Percentiles rank a stretch among this genome's conserved stretches.
Conservation (phyloP, 2,113 vertebrate species). For the Heterotilapia buettikoferi region DNA sequence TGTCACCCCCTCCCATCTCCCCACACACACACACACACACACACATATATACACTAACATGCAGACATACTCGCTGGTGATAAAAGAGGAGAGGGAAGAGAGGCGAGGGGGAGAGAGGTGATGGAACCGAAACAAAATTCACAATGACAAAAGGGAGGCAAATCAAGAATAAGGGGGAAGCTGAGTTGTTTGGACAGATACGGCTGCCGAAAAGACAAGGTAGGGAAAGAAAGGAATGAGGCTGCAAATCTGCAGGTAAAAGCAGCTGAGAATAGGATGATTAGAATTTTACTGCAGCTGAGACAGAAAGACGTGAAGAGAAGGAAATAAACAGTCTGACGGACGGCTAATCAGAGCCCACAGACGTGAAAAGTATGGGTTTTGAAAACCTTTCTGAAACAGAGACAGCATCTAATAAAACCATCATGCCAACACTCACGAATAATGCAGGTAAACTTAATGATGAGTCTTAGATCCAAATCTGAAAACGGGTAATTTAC, state of each 20-base stretch:
- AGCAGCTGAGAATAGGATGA: background rate
- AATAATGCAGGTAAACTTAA: background rate
- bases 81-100: background rate
- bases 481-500: background rate
- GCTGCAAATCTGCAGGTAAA: background rate
- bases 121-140: conserved; percentile 40
- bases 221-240: background rate
- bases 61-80: background rate
- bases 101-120: background rate
- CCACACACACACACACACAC: background rate
- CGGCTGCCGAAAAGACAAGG: background rate
- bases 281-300: background rate
- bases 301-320: background rate
- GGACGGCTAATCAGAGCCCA: background rate
- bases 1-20: conserved; percentile 4
- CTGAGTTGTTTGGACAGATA: background rate
- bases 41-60: background rate
- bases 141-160: conserved; percentile 32
- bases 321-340: background rate
- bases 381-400: background rate
- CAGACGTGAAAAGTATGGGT: background rate
- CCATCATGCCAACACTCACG: background rate
- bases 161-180: conserved; percentile 3
- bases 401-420: background rate
- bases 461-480: background rate